Base-by-base conservation (phyloP, 2,888 invertebrate genomes). In the Monopis laevigella region DNA sequence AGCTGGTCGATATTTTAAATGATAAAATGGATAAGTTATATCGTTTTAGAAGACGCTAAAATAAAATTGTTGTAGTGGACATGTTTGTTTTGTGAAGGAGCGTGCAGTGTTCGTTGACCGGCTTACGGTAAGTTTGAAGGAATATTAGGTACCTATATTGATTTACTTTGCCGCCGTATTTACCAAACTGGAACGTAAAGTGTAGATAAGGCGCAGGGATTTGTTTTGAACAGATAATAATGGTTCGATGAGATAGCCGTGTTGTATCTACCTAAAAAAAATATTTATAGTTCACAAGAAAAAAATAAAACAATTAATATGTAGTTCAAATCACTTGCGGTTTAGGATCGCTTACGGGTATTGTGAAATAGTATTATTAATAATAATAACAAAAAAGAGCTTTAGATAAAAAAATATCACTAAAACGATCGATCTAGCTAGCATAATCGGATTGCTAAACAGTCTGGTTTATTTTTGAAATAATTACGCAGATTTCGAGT, bases 1-100 rank as follows among this genome's bases (percentile, higher is more conserved):
- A 71, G 70, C 73, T 74, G 75, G 78, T 80, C 78, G 75, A 80
- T 80, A 78, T 54, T 72, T 78, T 74, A 73, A 78, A 78, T 77
- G 73, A 74, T 78, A 78, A 74, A 78, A 74, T 32, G 78, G 66
- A 72, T 78, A 68, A 70, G 67, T 67, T 29, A 17, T 32, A 13
- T 10, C 14, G 32, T 4, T 17, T 32, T 14, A 32, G 32, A 32
- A 32, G 32, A 32, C 32, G 32, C 14, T 14, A 21, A 21, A n/a
- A n/a, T n/a, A n/a, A n/a, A 17, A 17, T 11, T 32, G 17, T 32
- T 32, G 5, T 32, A 16, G 32, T 21, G 19, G 38, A 18, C 13
- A 5, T 13, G 16, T 67, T 54, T 52, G 55, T 19, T n/a, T 13
- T 4, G 29, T 5, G 29, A 5, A 6, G 13, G 11, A 14, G 11